phyloP scores from a whole-genome alignment of 2,888 invertebrate species.

The Prosapia bicincta region DNA sequence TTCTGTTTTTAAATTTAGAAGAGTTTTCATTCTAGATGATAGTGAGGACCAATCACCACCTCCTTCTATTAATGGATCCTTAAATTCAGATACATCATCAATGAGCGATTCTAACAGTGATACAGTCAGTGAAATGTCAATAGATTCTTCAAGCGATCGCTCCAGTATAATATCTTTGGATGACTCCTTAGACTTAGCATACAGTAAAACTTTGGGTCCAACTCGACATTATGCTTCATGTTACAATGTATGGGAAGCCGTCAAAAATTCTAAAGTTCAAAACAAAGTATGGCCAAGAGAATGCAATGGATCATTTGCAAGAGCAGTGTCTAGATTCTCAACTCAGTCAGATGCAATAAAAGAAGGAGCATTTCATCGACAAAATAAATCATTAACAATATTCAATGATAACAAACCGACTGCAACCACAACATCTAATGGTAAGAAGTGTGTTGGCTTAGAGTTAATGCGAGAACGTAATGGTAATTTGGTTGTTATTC shows the following conservation, averaged over 20 bases:
- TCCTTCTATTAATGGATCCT: slow-evolving; percentile 30
- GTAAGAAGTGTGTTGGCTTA: slow-evolving; percentile 42
- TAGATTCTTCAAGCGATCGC: slow-evolving; percentile 52
- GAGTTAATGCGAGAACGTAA: slow-evolving; percentile 48
- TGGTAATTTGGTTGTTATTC: slow-evolving; percentile 50
- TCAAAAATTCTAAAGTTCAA: slow-evolving; percentile 16
- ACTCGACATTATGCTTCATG: slow-evolving; percentile 41
- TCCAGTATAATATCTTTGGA: slow-evolving; percentile 51
- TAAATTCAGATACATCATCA: slow-evolving; percentile 38
- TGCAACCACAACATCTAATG: slow-evolving; percentile 13
- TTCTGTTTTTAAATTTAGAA: slow-evolving; percentile 46
- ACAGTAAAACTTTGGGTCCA: slow-evolving; percentile 44
- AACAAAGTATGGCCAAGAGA: slow-evolving; percentile 46
- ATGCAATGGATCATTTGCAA: slow-evolving; percentile 49
- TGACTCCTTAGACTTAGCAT: slow-evolving; percentile 48
- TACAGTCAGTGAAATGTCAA: slow-evolving; percentile 51
- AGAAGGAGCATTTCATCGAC: slow-evolving; percentile 19
- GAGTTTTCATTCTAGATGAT: slow-evolving; percentile 48
- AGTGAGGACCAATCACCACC: slow-evolving; percentile 43
- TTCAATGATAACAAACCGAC: slow-evolving; percentile 26
- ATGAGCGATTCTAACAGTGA: slow-evolving; percentile 49
- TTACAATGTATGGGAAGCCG: slow-evolving; percentile 40
- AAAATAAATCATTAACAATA: slow-evolving; percentile 31
- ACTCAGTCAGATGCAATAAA: slow-evolving; percentile 5
- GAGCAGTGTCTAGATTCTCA: slow-evolving; percentile 47